A percentile compares a stretch with the other conserved stretches of the same genome.
These are phyloP conservation scores for Lasioglossum marginatum DNA, from an alignment of 2,888 invertebrate species.

Conservation along the genomic window DNA sequence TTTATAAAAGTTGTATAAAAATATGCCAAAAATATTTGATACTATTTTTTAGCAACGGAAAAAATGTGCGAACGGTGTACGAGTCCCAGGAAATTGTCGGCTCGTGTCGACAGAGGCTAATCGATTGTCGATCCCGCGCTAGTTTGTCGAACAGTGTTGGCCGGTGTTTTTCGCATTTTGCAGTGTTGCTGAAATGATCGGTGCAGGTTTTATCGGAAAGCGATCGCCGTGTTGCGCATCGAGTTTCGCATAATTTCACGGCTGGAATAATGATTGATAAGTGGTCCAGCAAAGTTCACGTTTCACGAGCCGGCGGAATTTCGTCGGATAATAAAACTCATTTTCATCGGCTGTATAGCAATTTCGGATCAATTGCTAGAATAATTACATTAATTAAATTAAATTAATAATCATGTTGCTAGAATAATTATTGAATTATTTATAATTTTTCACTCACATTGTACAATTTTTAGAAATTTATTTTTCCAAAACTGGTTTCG, in stretches of 20 bases:
- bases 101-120: neutral
- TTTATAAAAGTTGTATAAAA: too few species aligned
- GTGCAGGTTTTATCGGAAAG: conserved; percentile 1
- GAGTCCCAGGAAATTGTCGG: neutral
- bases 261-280: neutral
- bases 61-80: neutral
- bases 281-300: neutral
- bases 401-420: too few species aligned
- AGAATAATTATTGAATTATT: too few species aligned
- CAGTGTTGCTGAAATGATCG: neutral
- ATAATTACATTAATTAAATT: too few species aligned
- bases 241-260: neutral
- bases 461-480: too few species aligned
- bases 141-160: neutral
- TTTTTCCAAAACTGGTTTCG: too few species aligned
- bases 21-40: neutral
- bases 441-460: too few species aligned
- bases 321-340: neutral
- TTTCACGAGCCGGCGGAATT: neutral
- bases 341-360: too few species aligned
- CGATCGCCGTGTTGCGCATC: neutral
- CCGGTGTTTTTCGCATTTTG: neutral
- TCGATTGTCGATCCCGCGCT: neutral
- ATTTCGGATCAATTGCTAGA: too few species aligned
- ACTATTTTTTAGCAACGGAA: too few species aligned